Conservation (phyloP, 1,140 invertebrate genomes). For the Battus philenor region DNA sequence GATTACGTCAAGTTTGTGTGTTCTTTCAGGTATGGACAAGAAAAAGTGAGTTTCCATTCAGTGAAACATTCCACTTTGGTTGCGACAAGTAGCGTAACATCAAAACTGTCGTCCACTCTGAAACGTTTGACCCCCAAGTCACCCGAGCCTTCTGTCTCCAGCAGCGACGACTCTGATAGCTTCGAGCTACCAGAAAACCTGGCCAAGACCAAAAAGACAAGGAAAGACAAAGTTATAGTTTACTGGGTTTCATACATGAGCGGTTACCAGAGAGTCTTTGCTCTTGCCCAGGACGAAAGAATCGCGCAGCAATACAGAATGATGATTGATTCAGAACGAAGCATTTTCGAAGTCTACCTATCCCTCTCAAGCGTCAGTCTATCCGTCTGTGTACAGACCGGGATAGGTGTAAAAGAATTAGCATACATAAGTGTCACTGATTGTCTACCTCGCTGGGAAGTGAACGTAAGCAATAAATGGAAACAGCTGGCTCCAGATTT, state of each 20-base stretch:
- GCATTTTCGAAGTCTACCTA: conserved; percentile 82
- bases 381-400: conserved; percentile 77
- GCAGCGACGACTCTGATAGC: conserved; percentile 76
- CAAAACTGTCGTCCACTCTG: conserved; percentile 68
- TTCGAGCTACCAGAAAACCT: conserved; percentile 60
- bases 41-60: conserved; percentile 81
- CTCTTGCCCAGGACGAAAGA: conserved; percentile 88
- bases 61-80: conserved; percentile 74
- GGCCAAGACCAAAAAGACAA: conserved; percentile 58
- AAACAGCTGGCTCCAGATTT: conserved; percentile 86
- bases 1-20: too few relatives aligned
- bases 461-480: conserved; percentile 87
- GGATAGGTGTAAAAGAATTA: conserved; percentile 76
- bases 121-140: conserved; percentile 68
- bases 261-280: conserved; percentile 83
- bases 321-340: conserved; percentile 82
- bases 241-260: conserved; percentile 90
- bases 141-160: conserved; percentile 66
- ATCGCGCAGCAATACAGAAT: conserved; percentile 82
- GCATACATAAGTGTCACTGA: conserved; percentile 81
- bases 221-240: conserved; percentile 80
- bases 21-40: conserved; percentile 79
- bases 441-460: conserved; percentile 87
- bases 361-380: conserved; percentile 83
- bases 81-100: conserved; percentile 66